Percentiles rank a stretch among this genome's conserved stretches.
Evolutionary conservation across 2,888 invertebrate genomes (phyloP).

Genomic region (Acanthoscelides obtectus): DNA sequence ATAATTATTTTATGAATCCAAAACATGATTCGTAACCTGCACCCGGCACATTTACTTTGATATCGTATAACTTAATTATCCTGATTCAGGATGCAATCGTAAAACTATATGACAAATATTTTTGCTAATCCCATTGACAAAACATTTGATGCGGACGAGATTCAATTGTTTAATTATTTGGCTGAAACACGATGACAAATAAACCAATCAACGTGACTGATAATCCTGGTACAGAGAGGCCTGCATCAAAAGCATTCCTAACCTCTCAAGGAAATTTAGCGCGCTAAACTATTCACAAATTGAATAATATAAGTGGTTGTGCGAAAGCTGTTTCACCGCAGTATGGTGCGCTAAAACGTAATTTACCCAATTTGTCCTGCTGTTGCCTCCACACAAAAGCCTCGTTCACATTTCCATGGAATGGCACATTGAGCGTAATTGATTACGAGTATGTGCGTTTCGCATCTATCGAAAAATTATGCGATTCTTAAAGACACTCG

Average conservation of each 20-base stretch:
- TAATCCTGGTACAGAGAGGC: neutral
- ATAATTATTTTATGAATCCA: too few relatives aligned
- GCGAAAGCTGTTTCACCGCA: neutral
- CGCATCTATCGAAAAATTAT: neutral
- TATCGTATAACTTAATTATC: too few relatives aligned
- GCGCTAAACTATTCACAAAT: neutral
- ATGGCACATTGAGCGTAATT: neutral
- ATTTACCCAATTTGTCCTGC: neutral
- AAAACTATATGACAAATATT: too few relatives aligned
- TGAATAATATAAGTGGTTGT: neutral
- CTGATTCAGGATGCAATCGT: too few relatives aligned
- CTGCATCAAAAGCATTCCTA: neutral
- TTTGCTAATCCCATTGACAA: too few relatives aligned
- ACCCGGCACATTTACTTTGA: too few relatives aligned
- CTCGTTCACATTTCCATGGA: neutral
- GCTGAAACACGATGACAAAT: neutral
- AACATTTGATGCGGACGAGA: neutral
- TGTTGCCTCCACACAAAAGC: neutral
- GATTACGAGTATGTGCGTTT: neutral
- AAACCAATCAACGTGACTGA: neutral
- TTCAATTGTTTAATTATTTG: neutral
- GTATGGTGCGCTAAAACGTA: neutral
- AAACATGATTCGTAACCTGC: too few relatives aligned
- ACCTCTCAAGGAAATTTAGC: neutral
- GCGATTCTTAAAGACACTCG: too few relatives aligned